phyloP scores from a whole-genome alignment of 1,140 invertebrate species.

The Nasonia vitripennis region DNA sequence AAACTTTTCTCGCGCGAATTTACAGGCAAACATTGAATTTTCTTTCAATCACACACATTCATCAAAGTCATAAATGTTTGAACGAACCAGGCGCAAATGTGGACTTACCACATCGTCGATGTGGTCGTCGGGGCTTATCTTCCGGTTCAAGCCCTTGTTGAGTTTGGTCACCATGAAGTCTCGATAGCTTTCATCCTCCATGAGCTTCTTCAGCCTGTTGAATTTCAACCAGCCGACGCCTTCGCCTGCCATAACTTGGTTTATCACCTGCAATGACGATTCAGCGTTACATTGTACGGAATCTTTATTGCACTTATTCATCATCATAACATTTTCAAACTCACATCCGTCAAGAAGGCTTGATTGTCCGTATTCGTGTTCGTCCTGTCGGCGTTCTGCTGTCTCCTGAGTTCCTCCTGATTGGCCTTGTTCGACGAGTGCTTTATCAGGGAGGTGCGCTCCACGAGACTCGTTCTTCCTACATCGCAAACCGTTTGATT shows the following conservation, averaged over 20 bases:
- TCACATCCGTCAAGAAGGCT: conserved; percentile 88
- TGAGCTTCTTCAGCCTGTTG: conserved; percentile 94
- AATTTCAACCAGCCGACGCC: conserved; percentile 98
- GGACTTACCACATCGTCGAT: conserved; percentile 96
- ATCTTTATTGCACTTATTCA: background rate
- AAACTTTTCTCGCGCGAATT: background rate
- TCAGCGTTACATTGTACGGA: background rate
- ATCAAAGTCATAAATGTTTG: background rate
- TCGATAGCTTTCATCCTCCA: conserved; percentile 99
- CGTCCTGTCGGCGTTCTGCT: conserved; percentile 81
- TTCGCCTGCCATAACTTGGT: conserved; percentile 94
- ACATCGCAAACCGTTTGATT: background rate
- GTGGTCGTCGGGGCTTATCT: conserved; percentile 96
- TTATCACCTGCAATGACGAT: conserved; percentile 82
- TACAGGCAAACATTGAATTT: background rate
- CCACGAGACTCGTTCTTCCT: conserved; percentile 85
- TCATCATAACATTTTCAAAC: conserved; percentile 63
- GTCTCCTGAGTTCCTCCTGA: conserved; percentile 81
- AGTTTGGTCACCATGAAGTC: conserved; percentile 96
- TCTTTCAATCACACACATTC: background rate
- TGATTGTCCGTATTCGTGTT: conserved; percentile 90
- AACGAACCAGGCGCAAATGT: background rate
- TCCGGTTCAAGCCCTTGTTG: conserved; percentile 94
- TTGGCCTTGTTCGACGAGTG: conserved; percentile 81
- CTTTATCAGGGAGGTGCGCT: conserved; percentile 92